Conservation (phyloP, 2,113 vertebrate species). For the Falcunculus frontatus region DNA sequence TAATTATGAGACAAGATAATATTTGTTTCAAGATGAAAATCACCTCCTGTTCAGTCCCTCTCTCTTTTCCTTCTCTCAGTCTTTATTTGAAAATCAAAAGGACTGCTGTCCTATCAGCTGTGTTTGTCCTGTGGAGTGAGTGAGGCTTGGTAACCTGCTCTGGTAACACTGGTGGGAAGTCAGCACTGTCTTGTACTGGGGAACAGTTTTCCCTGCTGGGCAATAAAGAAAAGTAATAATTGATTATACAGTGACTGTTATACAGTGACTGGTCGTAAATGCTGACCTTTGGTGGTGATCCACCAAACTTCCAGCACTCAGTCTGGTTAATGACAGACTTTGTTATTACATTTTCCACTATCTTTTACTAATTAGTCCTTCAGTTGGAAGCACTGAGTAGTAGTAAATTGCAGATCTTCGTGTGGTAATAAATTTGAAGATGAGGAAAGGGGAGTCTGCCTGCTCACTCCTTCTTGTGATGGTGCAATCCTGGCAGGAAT, state of each 20-base stretch:
- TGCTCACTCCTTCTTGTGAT: rapidly evolving
- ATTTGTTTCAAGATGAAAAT: not conserved
- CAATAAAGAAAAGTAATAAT: not conserved
- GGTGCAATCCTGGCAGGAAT: not conserved
- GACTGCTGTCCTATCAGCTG: not conserved
- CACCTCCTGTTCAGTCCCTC: not conserved
- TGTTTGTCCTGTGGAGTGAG: not conserved
- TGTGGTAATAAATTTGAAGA: not conserved
- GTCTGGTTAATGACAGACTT: not conserved
- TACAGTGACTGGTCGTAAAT: not conserved
- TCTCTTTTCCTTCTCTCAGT: not conserved
- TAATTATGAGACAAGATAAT: not conserved
- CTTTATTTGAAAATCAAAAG: not conserved
- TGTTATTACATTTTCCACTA: not conserved
- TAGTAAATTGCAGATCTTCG: not conserved
- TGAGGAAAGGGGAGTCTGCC: not conserved
- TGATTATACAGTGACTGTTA: not conserved
- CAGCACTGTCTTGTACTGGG: not conserved
- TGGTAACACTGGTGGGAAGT: not conserved
- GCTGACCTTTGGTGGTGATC: not conserved
- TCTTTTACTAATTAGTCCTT: not conserved
- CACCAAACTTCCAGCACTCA: not conserved
- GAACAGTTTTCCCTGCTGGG: not conserved
- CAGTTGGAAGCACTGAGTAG: not conserved
- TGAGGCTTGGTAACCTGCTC: not conserved